Base-by-base conservation (phyloP, 2,797 vertebrate genomes). In the Sebastes hubbsi region DNA sequence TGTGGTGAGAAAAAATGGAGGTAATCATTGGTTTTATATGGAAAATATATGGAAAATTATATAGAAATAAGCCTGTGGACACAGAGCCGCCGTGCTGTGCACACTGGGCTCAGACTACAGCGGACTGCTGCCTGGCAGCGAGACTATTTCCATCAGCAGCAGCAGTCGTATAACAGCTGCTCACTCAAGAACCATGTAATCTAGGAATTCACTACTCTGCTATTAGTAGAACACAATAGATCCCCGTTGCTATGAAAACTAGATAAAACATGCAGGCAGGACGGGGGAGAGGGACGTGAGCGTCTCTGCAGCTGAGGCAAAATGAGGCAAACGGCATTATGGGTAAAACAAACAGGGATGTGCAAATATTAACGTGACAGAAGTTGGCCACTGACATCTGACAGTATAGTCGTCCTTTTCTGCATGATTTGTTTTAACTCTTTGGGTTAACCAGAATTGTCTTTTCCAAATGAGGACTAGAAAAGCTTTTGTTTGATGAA, bases 201-300 rank as follows among this genome's bases (percentile, higher is more conserved):
- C 88, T 92, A 88, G 77, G 86, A 94, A 89, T 89, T 85, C 85
- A 86, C 83, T 79, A 55, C 74, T 86, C 83, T 75, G 87, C 89
- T 92, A 89, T 94, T 84, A 93, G 89, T 91, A 36, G 89, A 82
- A 89, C 86, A 92, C 80, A 90, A 86, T 81, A 75, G 79, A 81
- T 64, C 59, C 75, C 56, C 1, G 72, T 90, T 82, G 88, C 89
- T 84, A 88, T 88, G 80, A 90, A 87, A 89, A 90, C 64, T 16
- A 78, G 81, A 91, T 89, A 86, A 87, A 84, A 82, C 54, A 58
- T 13, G 63, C 29, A 77, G 42, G 42, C 27, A 61, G 58, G 59
- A 68, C 8, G 56, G 34, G 5, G 66, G 29, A 14, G 59, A 30
- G 59, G n/a, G 32, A 46, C 55, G 52, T 58, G 18, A 74, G 60